phyloP scores from a whole-genome alignment of 2,113 vertebrate genomes.

The Tympanuchus pallidicinctus region DNA sequence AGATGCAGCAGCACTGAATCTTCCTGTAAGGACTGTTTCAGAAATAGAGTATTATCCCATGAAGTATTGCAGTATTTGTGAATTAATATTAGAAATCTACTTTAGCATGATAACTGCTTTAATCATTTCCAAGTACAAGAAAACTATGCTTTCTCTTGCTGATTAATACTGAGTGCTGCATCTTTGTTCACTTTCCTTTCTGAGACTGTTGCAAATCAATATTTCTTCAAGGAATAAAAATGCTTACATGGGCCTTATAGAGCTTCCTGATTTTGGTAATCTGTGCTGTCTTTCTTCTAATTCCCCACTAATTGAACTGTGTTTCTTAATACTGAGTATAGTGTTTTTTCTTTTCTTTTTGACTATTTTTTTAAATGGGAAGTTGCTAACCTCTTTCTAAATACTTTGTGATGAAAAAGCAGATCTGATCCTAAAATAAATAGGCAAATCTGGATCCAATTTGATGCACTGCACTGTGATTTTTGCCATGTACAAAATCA shows the following conservation, averaged over 20 bases:
- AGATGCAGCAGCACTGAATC: constrained; percentile 87
- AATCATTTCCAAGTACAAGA: background rate
- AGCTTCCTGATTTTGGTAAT: background rate
- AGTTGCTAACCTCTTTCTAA: background rate
- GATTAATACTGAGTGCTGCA: background rate
- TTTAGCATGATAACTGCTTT: background rate
- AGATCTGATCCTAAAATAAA: background rate
- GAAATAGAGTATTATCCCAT: background rate
- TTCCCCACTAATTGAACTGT: background rate
- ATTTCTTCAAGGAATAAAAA: background rate
- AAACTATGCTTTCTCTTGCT: background rate
- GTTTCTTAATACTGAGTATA: background rate
- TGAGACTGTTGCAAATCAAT: background rate
- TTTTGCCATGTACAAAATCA: background rate
- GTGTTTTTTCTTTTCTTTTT: background rate
- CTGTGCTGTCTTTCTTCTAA: background rate
- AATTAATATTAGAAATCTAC: background rate
- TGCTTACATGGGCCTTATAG: background rate
- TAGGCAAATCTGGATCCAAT: background rate
- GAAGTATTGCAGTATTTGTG: background rate
- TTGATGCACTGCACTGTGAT: background rate
- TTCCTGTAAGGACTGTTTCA: constrained; percentile 86
- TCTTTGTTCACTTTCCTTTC: background rate
- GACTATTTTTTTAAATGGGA: background rate
- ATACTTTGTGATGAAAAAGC: background rate